phyloP scores from a whole-genome alignment of 2,888 invertebrate genomes.

The Hydropsyche betteni region DNA sequence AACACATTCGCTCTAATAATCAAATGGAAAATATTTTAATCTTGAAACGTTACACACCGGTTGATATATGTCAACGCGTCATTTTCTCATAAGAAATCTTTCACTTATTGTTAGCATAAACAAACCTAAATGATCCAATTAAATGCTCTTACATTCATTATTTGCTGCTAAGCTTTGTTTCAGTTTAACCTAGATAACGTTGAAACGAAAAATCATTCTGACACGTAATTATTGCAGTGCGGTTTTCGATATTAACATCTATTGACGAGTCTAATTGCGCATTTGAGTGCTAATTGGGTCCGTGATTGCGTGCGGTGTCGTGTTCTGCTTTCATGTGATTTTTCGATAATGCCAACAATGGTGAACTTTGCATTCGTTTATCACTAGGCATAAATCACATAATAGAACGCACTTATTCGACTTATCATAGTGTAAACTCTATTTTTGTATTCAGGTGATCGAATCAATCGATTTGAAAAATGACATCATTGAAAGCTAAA shows the following conservation, averaged over 20 bases:
- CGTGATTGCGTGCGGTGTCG: background rate
- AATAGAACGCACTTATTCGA: too few relatives aligned
- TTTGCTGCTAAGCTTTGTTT: too few relatives aligned
- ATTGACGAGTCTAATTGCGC: slow-evolving; percentile 4
- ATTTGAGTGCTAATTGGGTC: background rate
- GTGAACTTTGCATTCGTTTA: background rate
- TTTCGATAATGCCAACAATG: background rate
- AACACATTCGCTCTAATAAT: too few relatives aligned
- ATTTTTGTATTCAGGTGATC: too few relatives aligned
- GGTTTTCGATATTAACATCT: background rate
- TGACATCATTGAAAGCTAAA: too few relatives aligned
- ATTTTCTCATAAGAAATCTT: background rate
- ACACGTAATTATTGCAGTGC: background rate
- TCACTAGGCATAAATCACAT: too few relatives aligned
- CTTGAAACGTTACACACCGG: background rate
- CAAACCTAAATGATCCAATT: background rate
- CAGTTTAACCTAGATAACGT: too few relatives aligned
- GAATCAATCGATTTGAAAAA: too few relatives aligned
- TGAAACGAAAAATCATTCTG: too few relatives aligned
- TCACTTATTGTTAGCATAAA: background rate
- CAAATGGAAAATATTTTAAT: too few relatives aligned
- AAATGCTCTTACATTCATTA: too few relatives aligned
- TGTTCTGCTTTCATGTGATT: background rate
- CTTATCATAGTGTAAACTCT: too few relatives aligned
- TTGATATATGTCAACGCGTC: slow-evolving; percentile 35